Evolutionary conservation across 2,113 vertebrate genomes (phyloP).

Genomic region (Nanorana parkeri): DNA sequence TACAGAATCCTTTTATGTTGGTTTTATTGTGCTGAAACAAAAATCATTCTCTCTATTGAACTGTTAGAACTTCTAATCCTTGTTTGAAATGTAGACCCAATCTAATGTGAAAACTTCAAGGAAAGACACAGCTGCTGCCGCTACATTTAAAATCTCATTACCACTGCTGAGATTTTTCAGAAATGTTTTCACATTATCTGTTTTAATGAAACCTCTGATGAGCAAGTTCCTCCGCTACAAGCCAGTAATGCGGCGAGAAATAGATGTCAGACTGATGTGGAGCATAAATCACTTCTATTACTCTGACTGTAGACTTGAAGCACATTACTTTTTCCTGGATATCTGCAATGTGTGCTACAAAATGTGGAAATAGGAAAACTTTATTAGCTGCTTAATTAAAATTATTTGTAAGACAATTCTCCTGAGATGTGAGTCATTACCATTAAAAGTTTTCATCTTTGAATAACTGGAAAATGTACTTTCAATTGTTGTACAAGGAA

Average conservation of each 20-base stretch:
- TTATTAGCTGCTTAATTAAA: background rate
- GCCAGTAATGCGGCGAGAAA: background rate
- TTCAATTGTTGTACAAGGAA: background rate
- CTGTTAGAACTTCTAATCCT: background rate
- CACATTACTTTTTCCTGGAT: background rate
- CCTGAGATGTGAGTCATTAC: conserved; percentile 4
- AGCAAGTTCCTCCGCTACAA: background rate
- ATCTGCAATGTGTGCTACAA: background rate
- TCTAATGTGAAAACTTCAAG: conserved; percentile 16
- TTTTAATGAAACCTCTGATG: background rate
- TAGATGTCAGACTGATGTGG: background rate
- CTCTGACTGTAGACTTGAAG: background rate
- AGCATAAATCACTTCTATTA: background rate
- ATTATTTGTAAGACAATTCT: background rate
- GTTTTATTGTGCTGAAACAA: background rate
- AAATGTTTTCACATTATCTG: conserved; percentile 12
- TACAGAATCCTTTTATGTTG: background rate
- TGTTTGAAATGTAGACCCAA: background rate
- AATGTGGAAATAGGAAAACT: conserved; percentile 23
- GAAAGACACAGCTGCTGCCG: conserved; percentile 3
- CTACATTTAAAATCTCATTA: conserved; percentile 3
- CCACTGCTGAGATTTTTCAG: conserved; percentile 13
- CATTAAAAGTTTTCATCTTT: background rate
- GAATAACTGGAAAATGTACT: background rate
- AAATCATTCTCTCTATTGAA: background rate